These are phyloP conservation scores for Chinchilla lanigera DNA, from an alignment of 2,113 vertebrate species.

Conservation along the genomic window DNA sequence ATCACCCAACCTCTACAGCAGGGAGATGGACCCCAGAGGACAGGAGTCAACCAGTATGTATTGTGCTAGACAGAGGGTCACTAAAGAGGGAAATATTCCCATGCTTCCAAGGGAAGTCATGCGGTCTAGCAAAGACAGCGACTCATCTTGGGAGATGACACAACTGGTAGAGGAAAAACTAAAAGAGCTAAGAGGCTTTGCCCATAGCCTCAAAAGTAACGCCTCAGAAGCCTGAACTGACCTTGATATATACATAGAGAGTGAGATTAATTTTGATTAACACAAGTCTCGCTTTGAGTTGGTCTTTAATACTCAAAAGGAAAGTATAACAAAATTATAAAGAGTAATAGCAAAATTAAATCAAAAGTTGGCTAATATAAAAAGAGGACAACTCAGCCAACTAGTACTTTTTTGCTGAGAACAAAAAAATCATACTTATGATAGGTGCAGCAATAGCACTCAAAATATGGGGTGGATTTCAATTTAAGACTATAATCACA, in stretches of 20 bases:
- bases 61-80: neutral
- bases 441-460: neutral
- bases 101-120: neutral
- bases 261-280: neutral
- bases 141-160: neutral
- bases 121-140: neutral
- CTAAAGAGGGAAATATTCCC: neutral
- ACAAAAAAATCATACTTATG: neutral
- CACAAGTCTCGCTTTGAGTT: neutral
- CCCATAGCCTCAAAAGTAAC: neutral
- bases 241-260: neutral
- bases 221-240: neutral
- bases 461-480: neutral
- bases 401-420: neutral
- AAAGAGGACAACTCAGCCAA: neutral
- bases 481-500: neutral
- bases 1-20: no score
- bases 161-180: neutral
- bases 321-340: neutral
- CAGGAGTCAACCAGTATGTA: neutral
- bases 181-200: neutral
- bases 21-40: no score
- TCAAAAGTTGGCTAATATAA: neutral
- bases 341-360: neutral
- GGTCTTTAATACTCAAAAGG: neutral